Base-by-base conservation (phyloP, 2,113 vertebrate species). In the Austrofundulus limnaeus region DNA sequence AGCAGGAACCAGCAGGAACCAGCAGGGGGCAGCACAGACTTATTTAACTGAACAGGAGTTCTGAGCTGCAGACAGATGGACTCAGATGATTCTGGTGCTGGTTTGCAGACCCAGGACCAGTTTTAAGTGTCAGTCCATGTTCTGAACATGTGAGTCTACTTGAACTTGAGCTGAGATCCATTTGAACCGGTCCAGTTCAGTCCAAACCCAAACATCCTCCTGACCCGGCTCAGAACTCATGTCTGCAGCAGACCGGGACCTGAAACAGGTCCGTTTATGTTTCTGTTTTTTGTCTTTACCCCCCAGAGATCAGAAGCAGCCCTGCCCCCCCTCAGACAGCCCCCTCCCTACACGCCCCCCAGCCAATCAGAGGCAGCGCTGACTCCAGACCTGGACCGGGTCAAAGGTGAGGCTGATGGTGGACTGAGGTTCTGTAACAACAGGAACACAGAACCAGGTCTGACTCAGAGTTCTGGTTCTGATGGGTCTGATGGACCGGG, bases 271-370 rank as follows among this genome's bases (percentile, higher is more conserved):
- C 25, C 7, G 25, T 28, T 43, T 16, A 1, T 17, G 16, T 46
- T 46, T 10, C 5, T 47, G n/a, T 47, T 47, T 8, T 12, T 21
- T 47, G 4, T 47, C n/a, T 47, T 47, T 21, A 3, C 5, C 7
- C 7, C 17, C 25, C 21, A 93, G 90, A 75, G 57, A 12, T 39
- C 75, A 6, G 60, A 75, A 34, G 13, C 60, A 47, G 75, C 85
- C 23, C 92, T 92, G 0, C 94, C 94, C 53, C 94, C 94, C 0
- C 89, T 92, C 90, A 94, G 95, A 60, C 81, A 95, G 58, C 97
- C 95, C 2, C 96, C 96, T 6, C 95, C 95, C 16, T 98, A 98
- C 67, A 85, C 85, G 52, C 84, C 90, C 20, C 91, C 91, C 38
- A 78, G 57, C 71, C 81, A 75, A 45, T 76, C 83, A 47, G 70